Base-by-base conservation (phyloP, 2,797 vertebrate genomes). In the Ctenopoma kingsleyae region DNA sequence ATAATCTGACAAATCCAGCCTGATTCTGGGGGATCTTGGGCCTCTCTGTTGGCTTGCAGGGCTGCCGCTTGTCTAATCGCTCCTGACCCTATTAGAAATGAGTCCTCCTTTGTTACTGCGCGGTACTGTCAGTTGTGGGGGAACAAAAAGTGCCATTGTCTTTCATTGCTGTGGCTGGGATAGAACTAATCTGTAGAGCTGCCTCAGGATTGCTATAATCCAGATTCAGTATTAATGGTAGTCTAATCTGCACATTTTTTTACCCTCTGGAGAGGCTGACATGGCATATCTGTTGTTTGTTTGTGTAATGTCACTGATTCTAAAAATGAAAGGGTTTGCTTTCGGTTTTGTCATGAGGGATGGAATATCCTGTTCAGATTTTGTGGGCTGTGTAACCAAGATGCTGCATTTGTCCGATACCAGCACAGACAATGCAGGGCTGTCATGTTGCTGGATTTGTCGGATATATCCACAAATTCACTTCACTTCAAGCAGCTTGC, bases 141-240 rank as follows among this genome's bases (percentile, higher is more conserved):
- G 74, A 92, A 94, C 92, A 94, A 87, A 94, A 91, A 91, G 84
- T 76, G 68, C 85, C 86, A 92, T 94, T 95, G 93, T 94, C 88
- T 92, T 71, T 68, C 61, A 60, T 78, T 72, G 76, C 82, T 60
- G 79, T 35, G 68, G 76, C 83, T 59, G 81, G 87, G 68, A 82
- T 76, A 64, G 54, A 80, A 82, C 72, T 94, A 93, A 95, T 94
- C 89, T 89, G 65, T 78, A 67, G 81, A 85, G 71, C 88, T 20
- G 87, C 89, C 62, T 76, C 78, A 82, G 91, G 87, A 91, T 93
- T 91, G 89, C 74, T 68, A 72, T 94, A 94, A 95, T 94, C 94
- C 94, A 80, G 85, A 92, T 91, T 85, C 85, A 40, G 90, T 87
- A 91, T 93, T 93, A 93, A 92, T 91, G 81, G 86, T 80, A 46